A percentile compares a stretch with the other conserved stretches of the same genome.
Evolutionary conservation across 2,113 vertebrate species (phyloP).

Genomic region (Austrofundulus limnaeus): DNA sequence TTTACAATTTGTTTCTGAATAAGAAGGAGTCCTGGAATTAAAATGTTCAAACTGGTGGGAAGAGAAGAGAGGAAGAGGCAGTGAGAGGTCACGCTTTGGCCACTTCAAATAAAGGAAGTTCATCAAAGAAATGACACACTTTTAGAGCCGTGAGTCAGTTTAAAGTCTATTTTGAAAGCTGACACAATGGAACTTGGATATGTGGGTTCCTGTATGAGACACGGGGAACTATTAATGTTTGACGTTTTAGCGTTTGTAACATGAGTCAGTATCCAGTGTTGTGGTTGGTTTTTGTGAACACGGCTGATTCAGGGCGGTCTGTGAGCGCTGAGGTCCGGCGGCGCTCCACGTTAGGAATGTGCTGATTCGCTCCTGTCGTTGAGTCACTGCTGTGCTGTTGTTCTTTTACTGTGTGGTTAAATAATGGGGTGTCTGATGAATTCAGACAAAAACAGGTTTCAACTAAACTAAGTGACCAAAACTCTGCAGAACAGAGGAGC

Average conservation of each 20-base stretch:
- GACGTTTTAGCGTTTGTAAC: neutral
- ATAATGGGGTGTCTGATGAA: too few relatives aligned
- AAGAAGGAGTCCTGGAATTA: too few relatives aligned
- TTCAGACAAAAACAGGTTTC: too few relatives aligned
- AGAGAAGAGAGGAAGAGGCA: neutral
- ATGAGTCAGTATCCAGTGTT: neutral
- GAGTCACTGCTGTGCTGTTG: constrained; percentile 10
- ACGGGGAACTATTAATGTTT: neutral
- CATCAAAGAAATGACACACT: neutral
- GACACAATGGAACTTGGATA: constrained; percentile 10
- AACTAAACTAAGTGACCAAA: neutral
- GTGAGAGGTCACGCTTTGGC: neutral
- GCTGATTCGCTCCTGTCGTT: neutral
- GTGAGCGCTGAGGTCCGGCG: neutral
- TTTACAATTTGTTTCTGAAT: too few relatives aligned
- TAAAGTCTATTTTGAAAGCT: neutral
- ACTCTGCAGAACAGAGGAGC: neutral
- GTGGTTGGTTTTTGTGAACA: too few relatives aligned
- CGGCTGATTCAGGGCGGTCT: constrained; percentile 2
- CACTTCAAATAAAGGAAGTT: neutral
- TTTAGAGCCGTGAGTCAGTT: neutral
- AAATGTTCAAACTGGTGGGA: too few relatives aligned
- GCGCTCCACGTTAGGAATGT: too few relatives aligned
- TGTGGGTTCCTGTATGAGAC: constrained; percentile 1
- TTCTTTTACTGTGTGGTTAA: too few relatives aligned